Evolutionary conservation across 2,113 vertebrate genomes (phyloP).

Genomic region (Astur gentilis): DNA sequence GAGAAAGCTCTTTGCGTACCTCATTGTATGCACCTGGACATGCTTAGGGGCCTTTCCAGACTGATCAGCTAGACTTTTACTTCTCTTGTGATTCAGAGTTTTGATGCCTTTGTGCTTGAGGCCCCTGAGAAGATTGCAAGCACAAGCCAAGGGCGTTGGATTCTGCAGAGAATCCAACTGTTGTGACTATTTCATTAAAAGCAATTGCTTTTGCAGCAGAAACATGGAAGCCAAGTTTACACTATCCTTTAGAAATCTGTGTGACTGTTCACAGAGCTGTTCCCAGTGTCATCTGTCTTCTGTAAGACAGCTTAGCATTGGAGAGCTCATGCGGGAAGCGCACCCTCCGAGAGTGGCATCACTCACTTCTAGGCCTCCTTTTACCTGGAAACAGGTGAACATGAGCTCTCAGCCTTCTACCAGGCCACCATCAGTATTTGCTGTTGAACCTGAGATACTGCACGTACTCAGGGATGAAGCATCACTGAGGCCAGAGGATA

Average conservation of each 20-base stretch:
- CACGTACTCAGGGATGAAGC: neutral
- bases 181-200: neutral
- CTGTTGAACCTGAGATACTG: neutral
- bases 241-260: neutral
- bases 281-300: neutral
- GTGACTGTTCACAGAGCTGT: neutral
- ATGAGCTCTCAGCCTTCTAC: neutral
- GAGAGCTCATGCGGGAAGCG: neutral
- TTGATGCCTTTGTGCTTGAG: neutral
- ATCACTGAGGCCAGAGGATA: neutral
- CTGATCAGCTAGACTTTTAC: neutral
- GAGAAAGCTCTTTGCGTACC: neutral
- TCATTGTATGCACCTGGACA: neutral
- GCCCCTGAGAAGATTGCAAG: neutral
- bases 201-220: neutral
- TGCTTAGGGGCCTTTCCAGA: neutral
- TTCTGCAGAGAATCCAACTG: neutral
- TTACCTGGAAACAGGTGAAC: neutral
- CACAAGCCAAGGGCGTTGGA: neutral
- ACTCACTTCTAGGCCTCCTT: neutral
- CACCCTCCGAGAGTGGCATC: neutral
- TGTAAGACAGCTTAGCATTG: neutral
- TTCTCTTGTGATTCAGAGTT: neutral
- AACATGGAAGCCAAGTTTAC: neutral
- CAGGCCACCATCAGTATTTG: neutral